These are phyloP conservation scores for Rhingia rostrata DNA, from an alignment of 2,888 invertebrate species.

Conservation along the genomic window DNA sequence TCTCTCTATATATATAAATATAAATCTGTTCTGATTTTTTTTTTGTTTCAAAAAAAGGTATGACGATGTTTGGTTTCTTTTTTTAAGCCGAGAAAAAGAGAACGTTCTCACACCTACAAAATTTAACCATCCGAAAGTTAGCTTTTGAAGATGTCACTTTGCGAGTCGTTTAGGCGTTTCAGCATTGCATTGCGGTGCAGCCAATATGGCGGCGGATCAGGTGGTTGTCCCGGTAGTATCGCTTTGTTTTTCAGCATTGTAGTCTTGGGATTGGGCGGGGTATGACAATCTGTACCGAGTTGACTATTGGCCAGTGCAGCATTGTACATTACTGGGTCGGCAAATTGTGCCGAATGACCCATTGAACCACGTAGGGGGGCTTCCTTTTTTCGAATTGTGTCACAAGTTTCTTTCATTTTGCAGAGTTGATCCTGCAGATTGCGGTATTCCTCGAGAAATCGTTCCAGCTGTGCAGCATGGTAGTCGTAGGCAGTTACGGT, in stretches of 20 bases:
- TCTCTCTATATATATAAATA: slow-evolving; percentile 79
- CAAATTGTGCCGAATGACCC: slow-evolving; percentile 80
- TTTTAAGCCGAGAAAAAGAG: slow-evolving; percentile 58
- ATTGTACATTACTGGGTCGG: slow-evolving; percentile 83
- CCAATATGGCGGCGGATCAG: slow-evolving; percentile 83
- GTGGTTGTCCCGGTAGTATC: slow-evolving; percentile 81
- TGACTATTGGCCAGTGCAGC: slow-evolving; percentile 79
- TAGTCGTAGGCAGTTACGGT: slow-evolving; percentile 88
- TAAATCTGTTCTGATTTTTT: slow-evolving; percentile 73
- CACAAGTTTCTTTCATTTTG: slow-evolving; percentile 91
- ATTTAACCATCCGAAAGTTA: slow-evolving; percentile 79
- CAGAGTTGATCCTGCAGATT: slow-evolving; percentile 90
- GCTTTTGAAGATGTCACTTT: slow-evolving; percentile 84
- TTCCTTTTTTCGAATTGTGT: slow-evolving; percentile 85
- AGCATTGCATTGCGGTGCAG: slow-evolving; percentile 83
- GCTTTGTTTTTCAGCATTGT: slow-evolving; percentile 86
- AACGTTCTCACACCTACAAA: slow-evolving; percentile 6
- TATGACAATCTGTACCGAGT: slow-evolving; percentile 75
- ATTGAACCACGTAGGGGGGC: slow-evolving; percentile 79
- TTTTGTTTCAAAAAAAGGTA: slow-evolving; percentile 46
- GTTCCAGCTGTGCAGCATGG: slow-evolving; percentile 90
- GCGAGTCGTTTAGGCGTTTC: slow-evolving; percentile 83
- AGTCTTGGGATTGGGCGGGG: slow-evolving; percentile 82
- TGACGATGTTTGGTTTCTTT: slow-evolving; percentile 75
- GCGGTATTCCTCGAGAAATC: slow-evolving; percentile 91